Evolutionary conservation across 2,113 vertebrate genomes (phyloP).

Genomic region (Monarcha castaneiventris): DNA sequence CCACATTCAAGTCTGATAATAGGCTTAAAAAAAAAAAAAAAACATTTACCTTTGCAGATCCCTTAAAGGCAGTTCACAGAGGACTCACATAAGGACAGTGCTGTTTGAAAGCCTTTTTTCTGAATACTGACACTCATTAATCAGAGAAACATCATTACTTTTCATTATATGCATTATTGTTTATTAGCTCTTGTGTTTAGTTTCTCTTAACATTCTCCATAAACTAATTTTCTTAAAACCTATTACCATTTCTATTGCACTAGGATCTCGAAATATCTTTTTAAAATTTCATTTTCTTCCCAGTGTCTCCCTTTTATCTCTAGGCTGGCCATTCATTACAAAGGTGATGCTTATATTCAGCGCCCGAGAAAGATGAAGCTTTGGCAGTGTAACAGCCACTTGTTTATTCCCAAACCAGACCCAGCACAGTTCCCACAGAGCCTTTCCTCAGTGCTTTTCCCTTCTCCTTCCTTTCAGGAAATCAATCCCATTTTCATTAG

Average conservation of each 20-base stretch:
- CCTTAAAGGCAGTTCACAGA: not conserved
- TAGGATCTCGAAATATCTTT: not conserved
- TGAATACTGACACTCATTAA: not conserved
- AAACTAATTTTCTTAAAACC: conserved; percentile 24
- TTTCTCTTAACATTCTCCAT: not conserved
- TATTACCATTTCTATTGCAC: not conserved
- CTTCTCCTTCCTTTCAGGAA: not conserved
- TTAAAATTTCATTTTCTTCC: not conserved
- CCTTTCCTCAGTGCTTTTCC: not conserved
- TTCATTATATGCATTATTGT: conserved; percentile 10
- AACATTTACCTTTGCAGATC: not conserved
- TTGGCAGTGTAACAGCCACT: not conserved
- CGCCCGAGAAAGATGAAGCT: accelerated
- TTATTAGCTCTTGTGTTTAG: not conserved
- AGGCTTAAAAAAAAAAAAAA: not conserved
- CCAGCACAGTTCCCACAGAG: not conserved
- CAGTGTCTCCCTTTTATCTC: conserved; percentile 11
- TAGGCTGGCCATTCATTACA: not conserved
- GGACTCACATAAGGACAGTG: not conserved
- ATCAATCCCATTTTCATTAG: not conserved
- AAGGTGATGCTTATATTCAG: not conserved
- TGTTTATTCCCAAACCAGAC: not conserved
- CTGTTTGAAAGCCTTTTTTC: not conserved
- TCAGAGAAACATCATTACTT: not conserved
- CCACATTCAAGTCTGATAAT: not conserved